These are phyloP conservation scores for Esox masquinongy DNA, from an alignment of 2,797 vertebrate species.

Conservation along the genomic window DNA sequence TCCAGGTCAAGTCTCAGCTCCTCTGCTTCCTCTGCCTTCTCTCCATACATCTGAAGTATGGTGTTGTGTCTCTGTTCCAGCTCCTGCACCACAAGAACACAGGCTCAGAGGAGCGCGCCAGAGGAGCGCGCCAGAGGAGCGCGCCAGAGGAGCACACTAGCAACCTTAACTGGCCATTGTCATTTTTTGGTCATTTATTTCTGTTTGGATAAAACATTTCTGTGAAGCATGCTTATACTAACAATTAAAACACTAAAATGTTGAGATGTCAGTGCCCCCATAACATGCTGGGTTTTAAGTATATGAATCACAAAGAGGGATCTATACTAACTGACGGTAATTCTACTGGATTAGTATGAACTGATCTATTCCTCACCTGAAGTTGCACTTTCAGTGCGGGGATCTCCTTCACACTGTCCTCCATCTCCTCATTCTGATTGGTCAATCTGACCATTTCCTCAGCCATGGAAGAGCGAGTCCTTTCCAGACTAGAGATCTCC, in stretches of 20 bases:
- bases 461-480: constrained; percentile 92
- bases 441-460: constrained; percentile 95
- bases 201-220: no score
- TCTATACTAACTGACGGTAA: not conserved
- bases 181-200: no score
- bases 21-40: constrained; percentile 97
- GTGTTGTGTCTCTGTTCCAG: constrained; percentile 98
- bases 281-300: not conserved
- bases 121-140: no score
- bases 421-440: constrained; percentile 93
- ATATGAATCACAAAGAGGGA: not conserved
- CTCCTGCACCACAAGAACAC: constrained; percentile 77
- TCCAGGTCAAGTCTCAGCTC: constrained; percentile 94
- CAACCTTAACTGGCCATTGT: no score
- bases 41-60: constrained; percentile 98
- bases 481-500: constrained; percentile 91
- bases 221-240: no score
- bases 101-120: not conserved
- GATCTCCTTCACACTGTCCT: constrained; percentile 90
- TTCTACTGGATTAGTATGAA: not conserved
- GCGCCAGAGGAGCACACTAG: no score
- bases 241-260: not conserved
- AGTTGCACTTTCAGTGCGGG: constrained; percentile 85
- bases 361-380: constrained; percentile 73
- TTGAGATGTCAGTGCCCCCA: not conserved